These are phyloP conservation scores for Pseudochirops corinnae DNA, from an alignment of 2,797 vertebrate species.

Conservation along the genomic window DNA sequence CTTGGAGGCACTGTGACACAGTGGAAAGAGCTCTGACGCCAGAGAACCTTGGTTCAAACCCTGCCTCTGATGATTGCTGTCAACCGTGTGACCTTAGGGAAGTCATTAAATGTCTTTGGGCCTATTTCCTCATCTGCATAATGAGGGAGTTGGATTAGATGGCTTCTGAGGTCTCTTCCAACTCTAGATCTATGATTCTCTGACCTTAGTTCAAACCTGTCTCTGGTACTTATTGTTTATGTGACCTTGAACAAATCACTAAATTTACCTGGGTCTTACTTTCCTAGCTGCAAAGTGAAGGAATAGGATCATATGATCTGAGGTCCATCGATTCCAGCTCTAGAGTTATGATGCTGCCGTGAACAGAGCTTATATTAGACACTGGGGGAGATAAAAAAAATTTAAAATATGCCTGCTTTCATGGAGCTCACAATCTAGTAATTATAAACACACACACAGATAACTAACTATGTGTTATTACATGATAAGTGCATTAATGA, in stretches of 20 bases:
- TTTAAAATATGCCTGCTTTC: neutral
- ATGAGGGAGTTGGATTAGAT: neutral
- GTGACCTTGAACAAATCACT: constrained; percentile 10
- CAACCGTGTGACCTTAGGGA: neutral
- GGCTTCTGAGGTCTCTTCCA: neutral
- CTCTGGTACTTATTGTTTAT: neutral
- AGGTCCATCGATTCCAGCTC: neutral
- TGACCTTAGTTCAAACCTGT: constrained; percentile 42
- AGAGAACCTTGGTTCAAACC: neutral
- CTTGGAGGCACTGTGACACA: neutral
- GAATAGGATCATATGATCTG: neutral
- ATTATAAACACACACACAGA: neutral
- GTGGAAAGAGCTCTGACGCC: neutral
- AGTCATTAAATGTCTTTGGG: neutral
- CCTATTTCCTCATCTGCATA: neutral
- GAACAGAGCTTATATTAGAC: neutral
- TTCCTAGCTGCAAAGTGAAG: neutral
- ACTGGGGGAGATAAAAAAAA: neutral
- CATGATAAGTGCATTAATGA: neutral
- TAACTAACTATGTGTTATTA: neutral
- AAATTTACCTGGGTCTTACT: neutral
- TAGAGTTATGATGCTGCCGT: neutral
- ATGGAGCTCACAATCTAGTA: neutral
- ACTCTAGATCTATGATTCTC: neutral
- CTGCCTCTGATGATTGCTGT: neutral